A percentile compares a stretch with the other conserved stretches of the same genome.
Evolutionary conservation across 2,797 vertebrate species (phyloP).

Genomic region (Tangara arthus): DNA sequence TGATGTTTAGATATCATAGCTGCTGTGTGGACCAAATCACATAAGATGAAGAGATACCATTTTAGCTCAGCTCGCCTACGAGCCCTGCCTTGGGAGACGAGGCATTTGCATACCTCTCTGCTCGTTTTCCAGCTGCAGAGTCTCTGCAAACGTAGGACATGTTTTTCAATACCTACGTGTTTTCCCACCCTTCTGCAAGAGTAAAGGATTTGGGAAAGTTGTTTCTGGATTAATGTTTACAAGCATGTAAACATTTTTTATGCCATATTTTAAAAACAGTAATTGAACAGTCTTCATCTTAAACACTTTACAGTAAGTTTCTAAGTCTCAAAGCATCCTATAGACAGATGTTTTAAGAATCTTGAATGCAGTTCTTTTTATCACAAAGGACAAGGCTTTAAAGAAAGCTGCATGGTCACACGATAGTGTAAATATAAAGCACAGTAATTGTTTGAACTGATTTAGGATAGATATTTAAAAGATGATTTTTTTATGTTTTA

Average conservation of each 20-base stretch:
- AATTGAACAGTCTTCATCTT: neutral
- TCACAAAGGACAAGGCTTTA: neutral
- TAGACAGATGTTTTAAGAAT: neutral
- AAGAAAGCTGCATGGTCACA: neutral
- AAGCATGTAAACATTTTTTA: neutral
- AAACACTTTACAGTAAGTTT: neutral
- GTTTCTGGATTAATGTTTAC: neutral
- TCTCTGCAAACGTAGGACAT: neutral
- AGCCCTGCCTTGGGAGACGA: neutral
- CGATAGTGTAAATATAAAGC: neutral
- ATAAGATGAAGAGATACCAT: accelerated
- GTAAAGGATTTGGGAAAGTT: neutral
- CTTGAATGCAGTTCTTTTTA: neutral
- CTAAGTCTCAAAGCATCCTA: neutral
- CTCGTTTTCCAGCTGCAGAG: neutral
- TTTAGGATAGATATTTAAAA: neutral
- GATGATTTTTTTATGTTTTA: neutral
- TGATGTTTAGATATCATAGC: neutral
- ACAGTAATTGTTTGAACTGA: neutral
- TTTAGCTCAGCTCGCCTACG: neutral
- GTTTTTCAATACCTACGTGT: neutral
- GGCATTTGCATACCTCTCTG: accelerated
- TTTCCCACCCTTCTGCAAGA: neutral
- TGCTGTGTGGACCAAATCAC: neutral
- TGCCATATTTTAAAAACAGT: neutral